Conservation (phyloP, 2,113 vertebrate genomes). For the Oncorhynchus keta region DNA sequence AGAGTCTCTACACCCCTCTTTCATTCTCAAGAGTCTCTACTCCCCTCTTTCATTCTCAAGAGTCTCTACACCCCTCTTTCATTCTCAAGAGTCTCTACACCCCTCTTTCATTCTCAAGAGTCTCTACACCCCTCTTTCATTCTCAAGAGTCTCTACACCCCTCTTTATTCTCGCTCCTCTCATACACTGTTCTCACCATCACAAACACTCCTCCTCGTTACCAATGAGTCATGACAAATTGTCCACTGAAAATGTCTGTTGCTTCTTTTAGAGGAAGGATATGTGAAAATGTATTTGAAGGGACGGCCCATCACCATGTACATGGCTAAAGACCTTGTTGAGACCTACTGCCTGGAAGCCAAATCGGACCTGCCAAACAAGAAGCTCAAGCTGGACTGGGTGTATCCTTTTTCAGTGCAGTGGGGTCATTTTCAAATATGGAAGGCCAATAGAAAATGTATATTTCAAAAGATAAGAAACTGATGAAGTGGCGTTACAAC, state of each 20-base stretch:
- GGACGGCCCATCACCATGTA: constrained; percentile 97
- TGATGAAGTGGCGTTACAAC: not conserved
- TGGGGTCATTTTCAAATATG: no score
- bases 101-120: no score
- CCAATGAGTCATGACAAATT: not conserved
- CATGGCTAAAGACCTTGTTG: constrained; percentile 95
- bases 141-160: no score
- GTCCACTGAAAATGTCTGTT: constrained; percentile 55
- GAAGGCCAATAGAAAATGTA: no score
- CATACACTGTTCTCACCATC: not conserved
- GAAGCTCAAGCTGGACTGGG: constrained; percentile 97
- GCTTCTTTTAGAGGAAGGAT: constrained; percentile 92
- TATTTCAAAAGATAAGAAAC: not conserved
- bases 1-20: no score
- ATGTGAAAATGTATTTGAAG: constrained; percentile 98
- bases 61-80: no score
- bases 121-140: no score
- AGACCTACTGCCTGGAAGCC: constrained; percentile 90
- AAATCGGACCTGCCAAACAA: constrained; percentile 87
- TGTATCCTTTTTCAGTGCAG: constrained; percentile 86
- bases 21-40: no score
- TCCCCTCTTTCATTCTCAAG: no score
- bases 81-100: no score
- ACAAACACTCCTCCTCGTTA: not conserved
- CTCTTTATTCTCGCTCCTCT: not conserved